Evolutionary conservation across 2,113 vertebrate genomes (phyloP).

Genomic region (Orycteropus afer): DNA sequence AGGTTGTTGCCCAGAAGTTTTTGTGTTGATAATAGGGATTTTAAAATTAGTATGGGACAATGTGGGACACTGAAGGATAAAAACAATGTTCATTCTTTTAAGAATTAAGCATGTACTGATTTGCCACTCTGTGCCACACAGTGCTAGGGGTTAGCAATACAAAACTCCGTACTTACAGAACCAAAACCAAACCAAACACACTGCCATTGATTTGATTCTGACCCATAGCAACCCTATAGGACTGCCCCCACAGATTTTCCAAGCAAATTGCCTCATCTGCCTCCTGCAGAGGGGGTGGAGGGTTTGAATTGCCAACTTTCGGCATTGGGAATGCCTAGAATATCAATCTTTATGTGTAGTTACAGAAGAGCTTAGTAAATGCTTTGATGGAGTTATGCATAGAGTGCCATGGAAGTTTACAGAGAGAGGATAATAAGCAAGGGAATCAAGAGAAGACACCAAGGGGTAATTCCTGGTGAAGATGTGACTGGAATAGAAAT

Average conservation of each 20-base stretch:
- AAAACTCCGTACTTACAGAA: neutral
- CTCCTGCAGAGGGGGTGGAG: too few relatives aligned
- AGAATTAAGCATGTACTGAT: neutral
- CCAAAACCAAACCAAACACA: too few relatives aligned
- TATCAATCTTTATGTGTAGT: too few relatives aligned
- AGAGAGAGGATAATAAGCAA: neutral
- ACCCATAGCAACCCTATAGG: too few relatives aligned
- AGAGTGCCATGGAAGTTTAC: neutral
- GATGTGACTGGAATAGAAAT: neutral
- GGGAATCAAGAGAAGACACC: neutral
- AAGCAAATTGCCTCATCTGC: too few relatives aligned
- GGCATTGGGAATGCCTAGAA: too few relatives aligned
- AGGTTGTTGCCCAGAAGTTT: neutral
- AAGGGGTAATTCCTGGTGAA: neutral
- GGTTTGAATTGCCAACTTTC: too few relatives aligned
- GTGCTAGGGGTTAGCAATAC: neutral
- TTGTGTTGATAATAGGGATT: neutral
- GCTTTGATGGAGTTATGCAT: neutral
- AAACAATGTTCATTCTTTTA: neutral
- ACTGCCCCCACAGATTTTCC: too few relatives aligned
- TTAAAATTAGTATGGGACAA: neutral
- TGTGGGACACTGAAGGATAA: neutral
- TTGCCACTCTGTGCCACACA: neutral
- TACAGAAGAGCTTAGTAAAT: neutral
- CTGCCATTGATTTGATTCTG: too few relatives aligned